phyloP scores from a whole-genome alignment of 2,888 invertebrate genomes.

The Pemphredon lugubris region DNA sequence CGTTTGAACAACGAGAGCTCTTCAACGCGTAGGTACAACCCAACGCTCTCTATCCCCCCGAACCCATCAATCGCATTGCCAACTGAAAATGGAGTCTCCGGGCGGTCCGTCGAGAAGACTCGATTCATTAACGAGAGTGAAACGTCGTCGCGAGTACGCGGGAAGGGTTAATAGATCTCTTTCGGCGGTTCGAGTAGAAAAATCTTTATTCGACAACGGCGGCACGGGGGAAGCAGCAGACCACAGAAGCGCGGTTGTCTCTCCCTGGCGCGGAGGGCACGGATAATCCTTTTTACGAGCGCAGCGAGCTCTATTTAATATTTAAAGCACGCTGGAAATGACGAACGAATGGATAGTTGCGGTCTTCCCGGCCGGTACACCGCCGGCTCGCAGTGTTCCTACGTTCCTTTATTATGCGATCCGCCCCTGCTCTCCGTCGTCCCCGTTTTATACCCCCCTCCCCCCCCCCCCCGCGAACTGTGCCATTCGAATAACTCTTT shows the following conservation, averaged over 20 bases:
- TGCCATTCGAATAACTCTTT: no score
- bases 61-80: no score
- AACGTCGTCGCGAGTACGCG: no score
- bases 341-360: constrained; percentile 78
- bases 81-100: no score
- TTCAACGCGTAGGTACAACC: no score
- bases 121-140: no score
- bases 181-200: constrained; percentile 26
- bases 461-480: no score
- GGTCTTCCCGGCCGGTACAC: constrained; percentile 66
- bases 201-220: constrained; percentile 30
- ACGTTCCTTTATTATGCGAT: constrained; percentile 69
- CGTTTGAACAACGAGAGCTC: neutral
- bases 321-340: constrained; percentile 78
- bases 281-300: constrained; percentile 76
- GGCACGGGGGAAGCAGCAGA: constrained; percentile 24
- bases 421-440: constrained; percentile 47
- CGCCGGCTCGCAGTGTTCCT: constrained; percentile 46
- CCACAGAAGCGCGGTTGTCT: constrained; percentile 53
- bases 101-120: no score
- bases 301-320: constrained; percentile 78
- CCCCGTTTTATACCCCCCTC: neutral
- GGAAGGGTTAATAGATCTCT: constrained; percentile 9
- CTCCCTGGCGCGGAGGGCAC: constrained; percentile 52
- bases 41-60: no score